Evolutionary conservation across 2,888 invertebrate genomes (phyloP).

Genomic region (Ichneumoninae sp.): DNA sequence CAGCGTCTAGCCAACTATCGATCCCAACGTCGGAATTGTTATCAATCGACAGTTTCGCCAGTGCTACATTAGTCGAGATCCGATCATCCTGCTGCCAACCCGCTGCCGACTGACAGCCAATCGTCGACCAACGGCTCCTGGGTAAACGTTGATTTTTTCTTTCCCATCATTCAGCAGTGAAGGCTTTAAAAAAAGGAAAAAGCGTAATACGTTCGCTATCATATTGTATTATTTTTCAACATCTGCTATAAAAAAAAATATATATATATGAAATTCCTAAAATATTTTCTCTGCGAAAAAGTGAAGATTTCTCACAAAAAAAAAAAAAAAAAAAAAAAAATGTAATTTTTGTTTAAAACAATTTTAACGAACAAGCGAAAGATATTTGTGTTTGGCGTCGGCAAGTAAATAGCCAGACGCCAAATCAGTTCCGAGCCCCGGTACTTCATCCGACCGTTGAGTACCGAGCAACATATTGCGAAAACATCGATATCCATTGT

Average conservation of each 20-base stretch:
- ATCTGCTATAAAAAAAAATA: background rate
- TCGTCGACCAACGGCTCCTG: too few species aligned
- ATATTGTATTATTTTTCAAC: background rate
- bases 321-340: background rate
- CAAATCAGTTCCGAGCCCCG: background rate
- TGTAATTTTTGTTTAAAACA: background rate
- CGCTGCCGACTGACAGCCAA: too few species aligned
- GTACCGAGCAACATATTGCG: background rate
- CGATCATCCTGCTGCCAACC: too few species aligned
- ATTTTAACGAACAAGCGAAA: background rate
- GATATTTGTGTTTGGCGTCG: background rate
- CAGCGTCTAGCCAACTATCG: too few species aligned
- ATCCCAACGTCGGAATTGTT: too few species aligned
- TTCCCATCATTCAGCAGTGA: too few species aligned
- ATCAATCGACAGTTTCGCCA: too few species aligned
- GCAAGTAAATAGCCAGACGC: background rate
- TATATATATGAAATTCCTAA: background rate
- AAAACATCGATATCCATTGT: background rate
- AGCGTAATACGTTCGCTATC: background rate
- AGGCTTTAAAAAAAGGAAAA: background rate
- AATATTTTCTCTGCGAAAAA: background rate
- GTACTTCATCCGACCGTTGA: background rate
- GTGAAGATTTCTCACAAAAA: background rate
- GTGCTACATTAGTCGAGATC: too few species aligned
- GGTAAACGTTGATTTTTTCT: too few species aligned